Percentiles rank a stretch among this genome's conserved stretches.
These are phyloP conservation scores for Petromus typicus DNA, from an alignment of 2,113 vertebrate genomes.

Conservation along the genomic window DNA sequence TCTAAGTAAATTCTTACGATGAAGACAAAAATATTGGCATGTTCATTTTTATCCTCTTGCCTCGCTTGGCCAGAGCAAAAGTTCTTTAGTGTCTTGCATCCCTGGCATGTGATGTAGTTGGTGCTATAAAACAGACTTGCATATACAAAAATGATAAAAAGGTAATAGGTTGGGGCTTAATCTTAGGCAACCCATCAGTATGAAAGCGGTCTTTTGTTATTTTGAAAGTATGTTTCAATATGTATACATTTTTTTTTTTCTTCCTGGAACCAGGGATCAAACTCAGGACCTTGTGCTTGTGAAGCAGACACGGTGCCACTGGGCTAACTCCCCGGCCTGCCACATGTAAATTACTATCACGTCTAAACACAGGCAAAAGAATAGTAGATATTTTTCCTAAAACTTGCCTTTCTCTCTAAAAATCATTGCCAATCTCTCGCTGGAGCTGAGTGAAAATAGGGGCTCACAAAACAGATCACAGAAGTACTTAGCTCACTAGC, in stretches of 20 bases:
- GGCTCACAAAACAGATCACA: background rate
- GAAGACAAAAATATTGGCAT: constrained; percentile 64
- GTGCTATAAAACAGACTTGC: constrained; percentile 71
- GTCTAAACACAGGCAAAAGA: background rate
- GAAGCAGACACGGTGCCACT: too few species aligned
- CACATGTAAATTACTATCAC: background rate
- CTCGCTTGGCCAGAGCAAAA: constrained; percentile 25
- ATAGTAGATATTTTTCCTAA: rapidly evolving
- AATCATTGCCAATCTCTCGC: background rate
- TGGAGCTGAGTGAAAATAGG: background rate
- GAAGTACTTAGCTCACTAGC: background rate
- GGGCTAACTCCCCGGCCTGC: too few species aligned
- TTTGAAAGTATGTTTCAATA: background rate
- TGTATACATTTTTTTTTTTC: background rate
- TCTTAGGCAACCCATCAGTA: constrained; percentile 26
- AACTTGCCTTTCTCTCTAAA: background rate
- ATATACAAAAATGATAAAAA: constrained; percentile 63
- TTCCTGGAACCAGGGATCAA: too few species aligned
- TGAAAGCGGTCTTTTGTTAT: background rate
- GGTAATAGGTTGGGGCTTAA: constrained; percentile 28
- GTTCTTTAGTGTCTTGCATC: background rate
- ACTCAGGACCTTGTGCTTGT: too few species aligned
- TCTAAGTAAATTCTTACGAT: constrained; percentile 81
- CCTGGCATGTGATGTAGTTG: constrained; percentile 36
- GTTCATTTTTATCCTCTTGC: constrained; percentile 65